phyloP scores from a whole-genome alignment of 2,113 vertebrate genomes.

The Pseudorhombus dupliciocellatus region DNA sequence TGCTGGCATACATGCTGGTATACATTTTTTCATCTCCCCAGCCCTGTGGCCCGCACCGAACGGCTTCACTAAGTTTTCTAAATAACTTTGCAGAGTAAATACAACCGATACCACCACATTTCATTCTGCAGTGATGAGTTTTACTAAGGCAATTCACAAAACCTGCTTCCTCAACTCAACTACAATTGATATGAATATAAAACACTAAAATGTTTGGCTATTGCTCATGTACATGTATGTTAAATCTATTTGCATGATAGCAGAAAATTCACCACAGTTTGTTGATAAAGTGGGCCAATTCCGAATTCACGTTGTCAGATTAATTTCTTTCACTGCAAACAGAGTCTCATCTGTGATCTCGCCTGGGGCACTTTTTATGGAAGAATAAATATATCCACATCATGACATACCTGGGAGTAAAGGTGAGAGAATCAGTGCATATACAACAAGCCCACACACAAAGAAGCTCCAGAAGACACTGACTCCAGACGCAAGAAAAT shows the following conservation, averaged over 20 bases:
- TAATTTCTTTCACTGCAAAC: too few relatives aligned
- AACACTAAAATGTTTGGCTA: too few relatives aligned
- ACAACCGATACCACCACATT: background rate
- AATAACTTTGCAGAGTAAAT: conserved; percentile 20
- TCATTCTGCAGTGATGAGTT: background rate
- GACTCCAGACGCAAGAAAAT: background rate
- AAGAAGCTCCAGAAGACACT: background rate
- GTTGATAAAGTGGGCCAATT: background rate
- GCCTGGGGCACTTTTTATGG: background rate
- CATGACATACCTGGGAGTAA: background rate
- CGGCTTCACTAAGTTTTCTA: background rate
- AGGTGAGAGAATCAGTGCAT: background rate
- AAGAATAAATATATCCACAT: background rate
- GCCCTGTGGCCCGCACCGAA: conserved; percentile 6
- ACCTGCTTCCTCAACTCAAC: background rate
- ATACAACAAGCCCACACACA: background rate
- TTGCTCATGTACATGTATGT: too few relatives aligned
- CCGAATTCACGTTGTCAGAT: background rate
- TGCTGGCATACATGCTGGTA: background rate
- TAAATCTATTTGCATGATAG: background rate
- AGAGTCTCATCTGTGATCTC: background rate
- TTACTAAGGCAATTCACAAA: background rate
- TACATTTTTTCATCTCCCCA: conserved; percentile 11
- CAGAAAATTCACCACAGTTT: background rate
- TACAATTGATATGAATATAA: too few relatives aligned